Evolutionary conservation across 2,797 vertebrate genomes (phyloP).

Genomic region (Tolypeutes matacus): DNA sequence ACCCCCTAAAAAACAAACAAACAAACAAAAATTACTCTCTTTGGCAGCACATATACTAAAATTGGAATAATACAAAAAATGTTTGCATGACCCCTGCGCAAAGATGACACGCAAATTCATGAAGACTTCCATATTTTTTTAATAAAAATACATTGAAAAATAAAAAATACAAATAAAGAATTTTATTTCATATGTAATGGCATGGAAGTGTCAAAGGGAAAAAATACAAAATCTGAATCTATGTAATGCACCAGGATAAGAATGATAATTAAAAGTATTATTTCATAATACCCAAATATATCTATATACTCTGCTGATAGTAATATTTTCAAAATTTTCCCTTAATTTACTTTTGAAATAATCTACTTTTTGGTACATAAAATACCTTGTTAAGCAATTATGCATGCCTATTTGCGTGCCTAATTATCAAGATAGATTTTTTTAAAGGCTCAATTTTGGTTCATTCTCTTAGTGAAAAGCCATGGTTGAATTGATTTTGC

Average conservation of each 20-base stretch:
- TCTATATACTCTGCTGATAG: neutral
- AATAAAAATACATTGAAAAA: neutral
- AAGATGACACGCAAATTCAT: too few species aligned
- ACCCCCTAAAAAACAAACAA: too few species aligned
- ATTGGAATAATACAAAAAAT: too few species aligned
- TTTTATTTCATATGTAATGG: slow-evolving; percentile 38
- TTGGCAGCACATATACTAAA: too few species aligned
- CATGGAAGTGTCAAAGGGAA: neutral
- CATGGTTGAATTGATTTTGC: slow-evolving; percentile 44
- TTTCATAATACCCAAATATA: neutral
- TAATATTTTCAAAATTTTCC: slow-evolving; percentile 41
- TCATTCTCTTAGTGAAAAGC: slow-evolving; percentile 48
- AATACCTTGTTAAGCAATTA: slow-evolving; percentile 69
- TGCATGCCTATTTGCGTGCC: slow-evolving; percentile 57
- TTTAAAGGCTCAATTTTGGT: slow-evolving; percentile 41
- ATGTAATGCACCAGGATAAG: neutral
- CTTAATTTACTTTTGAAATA: slow-evolving; percentile 58
- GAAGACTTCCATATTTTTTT: too few species aligned
- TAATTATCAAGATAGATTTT: slow-evolving; percentile 68
- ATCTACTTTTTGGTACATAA: slow-evolving; percentile 27
- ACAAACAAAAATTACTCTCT: too few species aligned
- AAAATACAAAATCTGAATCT: neutral
- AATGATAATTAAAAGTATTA: slow-evolving; percentile 50
- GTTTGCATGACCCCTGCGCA: too few species aligned
- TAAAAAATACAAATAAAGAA: slow-evolving; percentile 4